Evolutionary conservation across 2,888 invertebrate species (phyloP), one percentile per base, ranked within the genome.

Genomic region (Elmis aenea): DNA sequence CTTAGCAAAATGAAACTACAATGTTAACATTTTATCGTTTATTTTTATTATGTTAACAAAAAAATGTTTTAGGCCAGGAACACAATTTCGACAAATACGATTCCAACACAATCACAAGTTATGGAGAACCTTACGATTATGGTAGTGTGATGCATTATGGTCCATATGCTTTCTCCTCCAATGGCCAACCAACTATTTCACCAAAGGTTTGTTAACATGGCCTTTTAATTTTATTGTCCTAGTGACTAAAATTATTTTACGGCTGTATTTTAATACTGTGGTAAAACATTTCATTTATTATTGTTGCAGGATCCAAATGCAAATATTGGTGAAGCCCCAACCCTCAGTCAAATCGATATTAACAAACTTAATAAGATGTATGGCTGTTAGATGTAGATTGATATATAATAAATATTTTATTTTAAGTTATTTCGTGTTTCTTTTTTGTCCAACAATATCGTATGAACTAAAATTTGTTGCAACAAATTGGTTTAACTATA

Each of bases 91-190:
- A 75, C 24, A 85, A 83, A 55, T 82, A 83, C 53, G 75, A 73
- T 4, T 72, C 72, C n/a, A 70, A 74, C 5, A 73, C 73, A 2
- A 74, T 83, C 4, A 77, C 79, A 0, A 79, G 81, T 52, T 83
- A 77, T 50, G 79, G 78, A 1, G 73, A 81, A 20, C 64, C 70
- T 2, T 85, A 85, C 51, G 85, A 85, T 62, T 85, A 83, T 48
- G 68, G 66, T 5, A 83, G 83, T 52, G 75, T 85, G 1, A 81
- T 85, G 81, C 85, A 85, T 55, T 85, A 85, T 51, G 75, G 79
- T 26, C 71, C 71, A 14, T 68, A 64, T 14, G 83, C 83, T 0
- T 85, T 85, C 57, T 76, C 82, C 1, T 78, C 74, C 52, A 81
- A 83, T 59, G 78, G 77, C 14, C 69, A 76, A 47, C 69, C 68